Base-by-base conservation (phyloP, 2,888 invertebrate species). In the Drosophila meridiana region DNA sequence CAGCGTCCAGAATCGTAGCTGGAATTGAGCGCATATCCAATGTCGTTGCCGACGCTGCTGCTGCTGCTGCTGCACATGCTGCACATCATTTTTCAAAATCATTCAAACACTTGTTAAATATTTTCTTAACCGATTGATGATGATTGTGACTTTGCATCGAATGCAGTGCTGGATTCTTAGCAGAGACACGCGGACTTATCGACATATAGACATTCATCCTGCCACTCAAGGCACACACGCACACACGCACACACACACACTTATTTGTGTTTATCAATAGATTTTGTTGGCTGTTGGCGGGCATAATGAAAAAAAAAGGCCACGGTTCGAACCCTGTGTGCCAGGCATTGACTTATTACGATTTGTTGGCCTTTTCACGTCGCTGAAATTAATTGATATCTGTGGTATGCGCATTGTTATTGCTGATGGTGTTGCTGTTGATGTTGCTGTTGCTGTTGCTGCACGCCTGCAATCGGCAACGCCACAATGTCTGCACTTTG, bases 1-100 rank as follows among this genome's bases (percentile, higher is more conserved):
- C 32, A 38, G 64, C 32, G 43, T 48, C 20, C 65, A 65, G 69
- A 60, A 60, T 59, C 56, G 48, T 61, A 58, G 58, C 42, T 59
- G 60, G 53, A 53, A 68, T 55, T 56, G 69, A 56, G 68, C 28
- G 48, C 20, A 28, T 43, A 43, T 52, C 34, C 52, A 34, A 42
- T 53, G 34, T 53, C 26, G 32, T 28, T 56, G 63, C 14, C 3
- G 69, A n/a, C 6, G n/a, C 38, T 40, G 64, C 45, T 60, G 64
- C 36, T 60, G 62, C 58, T 60, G 68, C 48, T 71, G 80, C 58
- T 65, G 78, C 78, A 78, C 78, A 76, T 64, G 78, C 70, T 79
- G 77, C 85, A 89, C 84, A 89, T 91, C 89, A 92, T 92, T 92
- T 92, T 91, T 92, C 92, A 92, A 91, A 90, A 90, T 92, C 91